phyloP scores from a whole-genome alignment of 2,797 vertebrate species.

The Parambassis ranga region DNA sequence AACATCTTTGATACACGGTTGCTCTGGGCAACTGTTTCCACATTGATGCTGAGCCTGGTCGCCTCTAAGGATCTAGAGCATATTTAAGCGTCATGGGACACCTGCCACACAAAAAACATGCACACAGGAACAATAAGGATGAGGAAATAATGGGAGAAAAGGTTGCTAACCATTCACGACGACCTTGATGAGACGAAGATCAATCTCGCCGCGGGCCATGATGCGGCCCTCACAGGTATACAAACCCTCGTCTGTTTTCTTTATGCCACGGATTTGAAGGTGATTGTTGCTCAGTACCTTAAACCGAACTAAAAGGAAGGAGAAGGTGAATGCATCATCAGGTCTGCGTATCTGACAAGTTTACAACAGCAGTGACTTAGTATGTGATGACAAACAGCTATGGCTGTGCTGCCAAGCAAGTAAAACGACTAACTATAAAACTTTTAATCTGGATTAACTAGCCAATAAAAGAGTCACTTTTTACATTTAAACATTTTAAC shows the following conservation, averaged over 20 bases:
- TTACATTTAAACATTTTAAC: not conserved
- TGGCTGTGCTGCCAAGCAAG: not conserved
- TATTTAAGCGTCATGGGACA: conserved; percentile 49
- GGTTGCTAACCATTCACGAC: conserved; percentile 91
- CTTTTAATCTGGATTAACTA: not conserved
- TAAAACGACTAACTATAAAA: not conserved
- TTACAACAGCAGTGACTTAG: conserved; percentile 14
- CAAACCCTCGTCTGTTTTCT: conserved; percentile 93
- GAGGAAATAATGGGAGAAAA: conserved; percentile 10
- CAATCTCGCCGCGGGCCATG: conserved; percentile 94
- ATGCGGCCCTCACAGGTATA: conserved; percentile 97
- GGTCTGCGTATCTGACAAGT: not conserved
- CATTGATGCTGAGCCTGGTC: conserved; percentile 31
- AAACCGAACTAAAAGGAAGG: conserved; percentile 86
- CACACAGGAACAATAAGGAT: conserved; percentile 37
- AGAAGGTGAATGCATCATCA: conserved; percentile 22
- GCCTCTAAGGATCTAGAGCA: conserved; percentile 43
- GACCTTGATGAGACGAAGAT: conserved; percentile 93
- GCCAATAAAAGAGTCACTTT: not conserved
- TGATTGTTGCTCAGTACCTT: conserved; percentile 93
- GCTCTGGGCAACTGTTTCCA: conserved; percentile 65
- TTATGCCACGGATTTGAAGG: conserved; percentile 95
- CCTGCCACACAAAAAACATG: conserved; percentile 48
- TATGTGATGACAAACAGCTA: conserved; percentile 14
- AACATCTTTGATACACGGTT: conserved; percentile 63